These are phyloP conservation scores for Agrilus planipennis DNA, from an alignment of 1,140 invertebrate genomes.

Conservation along the genomic window DNA sequence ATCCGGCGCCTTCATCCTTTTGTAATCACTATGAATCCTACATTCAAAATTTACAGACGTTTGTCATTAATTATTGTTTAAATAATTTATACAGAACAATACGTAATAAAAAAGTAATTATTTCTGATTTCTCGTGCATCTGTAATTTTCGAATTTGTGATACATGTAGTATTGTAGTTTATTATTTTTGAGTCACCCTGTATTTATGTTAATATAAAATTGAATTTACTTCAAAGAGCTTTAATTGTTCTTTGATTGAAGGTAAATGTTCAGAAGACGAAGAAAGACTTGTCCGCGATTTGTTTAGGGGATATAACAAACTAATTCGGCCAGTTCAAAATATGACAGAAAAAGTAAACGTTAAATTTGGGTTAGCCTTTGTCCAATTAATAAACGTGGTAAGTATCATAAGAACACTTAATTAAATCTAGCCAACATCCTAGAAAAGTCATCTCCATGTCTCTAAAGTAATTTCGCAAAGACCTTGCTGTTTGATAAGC, in stretches of 20 bases:
- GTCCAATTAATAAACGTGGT: conserved; percentile 99
- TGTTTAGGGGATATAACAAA: conserved; percentile 98
- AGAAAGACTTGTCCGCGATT: conserved; percentile 86
- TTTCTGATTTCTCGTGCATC: no score
- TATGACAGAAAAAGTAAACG: conserved; percentile 93
- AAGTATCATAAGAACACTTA: conserved; percentile 38
- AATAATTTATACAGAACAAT: no score
- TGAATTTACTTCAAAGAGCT: neutral
- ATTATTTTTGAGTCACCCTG: no score
- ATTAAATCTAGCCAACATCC: neutral
- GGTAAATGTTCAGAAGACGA: conserved; percentile 84
- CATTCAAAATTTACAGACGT: no score
- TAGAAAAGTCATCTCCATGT: neutral
- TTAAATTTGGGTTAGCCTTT: conserved; percentile 92
- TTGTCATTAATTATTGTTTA: no score
- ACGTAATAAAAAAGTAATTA: no score
- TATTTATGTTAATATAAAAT: neutral
- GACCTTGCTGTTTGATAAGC: neutral
- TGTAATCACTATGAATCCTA: no score
- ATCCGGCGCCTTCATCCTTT: no score
- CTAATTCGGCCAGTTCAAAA: conserved; percentile 96
- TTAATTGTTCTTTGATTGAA: no score
- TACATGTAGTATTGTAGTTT: no score
- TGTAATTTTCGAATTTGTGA: no score
- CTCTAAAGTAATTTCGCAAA: neutral